A percentile compares a stretch with the other conserved stretches of the same genome.
Conservation (phyloP, 2,888 invertebrate genomes). For the Trissolcus japonicus region DNA sequence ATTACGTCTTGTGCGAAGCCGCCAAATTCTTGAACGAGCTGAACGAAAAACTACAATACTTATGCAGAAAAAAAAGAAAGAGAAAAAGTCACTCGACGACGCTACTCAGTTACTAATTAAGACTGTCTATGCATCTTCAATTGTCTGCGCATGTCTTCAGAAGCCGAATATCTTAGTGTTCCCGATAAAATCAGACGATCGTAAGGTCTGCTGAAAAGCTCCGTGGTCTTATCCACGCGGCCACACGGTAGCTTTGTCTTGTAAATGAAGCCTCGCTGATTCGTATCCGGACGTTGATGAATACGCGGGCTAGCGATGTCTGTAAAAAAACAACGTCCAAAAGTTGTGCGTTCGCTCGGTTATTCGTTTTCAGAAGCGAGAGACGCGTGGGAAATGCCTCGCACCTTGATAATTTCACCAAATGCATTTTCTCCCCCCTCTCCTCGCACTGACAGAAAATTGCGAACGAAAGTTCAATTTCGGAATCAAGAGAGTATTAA, state of each 20-base stretch:
- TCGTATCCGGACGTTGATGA: slow-evolving; percentile 76
- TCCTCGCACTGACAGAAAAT: background rate
- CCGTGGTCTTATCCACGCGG: slow-evolving; percentile 60
- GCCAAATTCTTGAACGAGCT: slow-evolving; percentile 26
- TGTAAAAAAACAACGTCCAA: slow-evolving; percentile 40
- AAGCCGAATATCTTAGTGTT: slow-evolving; percentile 69
- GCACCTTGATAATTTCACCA: slow-evolving; percentile 31
- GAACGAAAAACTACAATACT: slow-evolving; percentile 46
- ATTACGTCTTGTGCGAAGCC: slow-evolving; percentile 27
- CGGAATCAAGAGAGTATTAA: no score
- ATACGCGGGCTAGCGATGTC: slow-evolving; percentile 62
- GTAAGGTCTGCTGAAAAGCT: slow-evolving; percentile 48
- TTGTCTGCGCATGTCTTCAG: slow-evolving; percentile 64
- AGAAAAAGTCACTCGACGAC: slow-evolving; percentile 38
- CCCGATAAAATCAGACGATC: slow-evolving; percentile 68
- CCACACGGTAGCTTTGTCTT: slow-evolving; percentile 74
- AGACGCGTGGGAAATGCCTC: slow-evolving; percentile 65
- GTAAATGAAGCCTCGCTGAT: slow-evolving; percentile 75
- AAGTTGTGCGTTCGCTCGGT: slow-evolving; percentile 16
- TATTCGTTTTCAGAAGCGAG: slow-evolving; percentile 54
- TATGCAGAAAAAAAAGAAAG: slow-evolving; percentile 13
- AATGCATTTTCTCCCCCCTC: background rate
- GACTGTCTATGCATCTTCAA: slow-evolving; percentile 70
- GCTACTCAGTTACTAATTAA: slow-evolving; percentile 71
- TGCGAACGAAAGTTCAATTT: no score